Evolutionary conservation across 2,888 invertebrate species (phyloP), one percentile per base, ranked within the genome.

Genomic region (Drosophila borborema): DNA sequence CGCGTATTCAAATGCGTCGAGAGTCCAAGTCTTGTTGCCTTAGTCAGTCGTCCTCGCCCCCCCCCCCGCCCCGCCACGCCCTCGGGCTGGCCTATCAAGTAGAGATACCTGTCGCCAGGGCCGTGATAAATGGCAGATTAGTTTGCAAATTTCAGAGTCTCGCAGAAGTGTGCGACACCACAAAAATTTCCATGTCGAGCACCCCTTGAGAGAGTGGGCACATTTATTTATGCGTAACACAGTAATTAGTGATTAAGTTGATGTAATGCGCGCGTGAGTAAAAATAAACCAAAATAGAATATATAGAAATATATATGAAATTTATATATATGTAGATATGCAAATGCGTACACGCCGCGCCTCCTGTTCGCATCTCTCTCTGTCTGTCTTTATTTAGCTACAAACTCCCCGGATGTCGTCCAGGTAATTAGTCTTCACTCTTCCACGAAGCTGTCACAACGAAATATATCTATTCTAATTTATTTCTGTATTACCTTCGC

Each of bases 61-160:
- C 7, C 12, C 5, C 20, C 20, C 20, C 20, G 2, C 31, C 4
- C 14, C 40, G 49, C 20, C 28, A 28, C 34, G 7, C 45, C 14
- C 34, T 10, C 60, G 9, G 9, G 64, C 55, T 45, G 31, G n/a
- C 60, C 20, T 53, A 62, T 58, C 67, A 66, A 56, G 67, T 65
- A 75, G 69, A 81, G 69, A 81, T 90, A 90, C 91, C 90, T 90
- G 91, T 91, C 89, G 87, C 81, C 82, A 84, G 74, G 49, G 64
- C 63, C 61, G 65, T 90, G 85, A 91, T 90, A 91, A 91, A 91
- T 91, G 83, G 86, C 78, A 90, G 91, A 91, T 91, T 91, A 91
- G 92, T 91, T 90, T 90, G 83, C 88, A 82, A 87, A 91, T 89
- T 86, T 80, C 72, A 81, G 74, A 74, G 65, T 23, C 48, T 28